A percentile compares a stretch with the other conserved stretches of the same genome.
These are phyloP conservation scores for Gallinago paraguaiae DNA, from an alignment of 2,113 vertebrate genomes.

Conservation along the genomic window DNA sequence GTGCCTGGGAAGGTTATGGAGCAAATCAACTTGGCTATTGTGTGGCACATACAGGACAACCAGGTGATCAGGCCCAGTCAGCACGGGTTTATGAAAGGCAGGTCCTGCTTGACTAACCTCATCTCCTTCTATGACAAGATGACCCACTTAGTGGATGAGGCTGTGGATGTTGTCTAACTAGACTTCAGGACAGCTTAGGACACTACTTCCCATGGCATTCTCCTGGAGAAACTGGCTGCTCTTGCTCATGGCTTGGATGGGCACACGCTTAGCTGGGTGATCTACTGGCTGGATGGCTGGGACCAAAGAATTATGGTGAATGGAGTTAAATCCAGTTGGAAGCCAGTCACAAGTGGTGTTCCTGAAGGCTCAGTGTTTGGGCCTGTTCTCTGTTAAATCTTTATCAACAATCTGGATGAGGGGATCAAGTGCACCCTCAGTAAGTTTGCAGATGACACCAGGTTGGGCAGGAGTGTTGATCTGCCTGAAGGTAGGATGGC, in stretches of 20 bases:
- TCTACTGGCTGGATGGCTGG: not conserved
- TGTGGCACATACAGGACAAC: rapidly evolving
- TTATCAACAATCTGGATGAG: not conserved
- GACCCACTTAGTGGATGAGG: not conserved
- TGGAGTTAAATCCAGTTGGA: not conserved
- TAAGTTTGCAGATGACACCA: not conserved
- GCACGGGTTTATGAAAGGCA: not conserved
- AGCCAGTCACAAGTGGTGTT: not conserved
- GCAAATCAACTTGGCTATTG: not conserved
- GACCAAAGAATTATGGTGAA: not conserved
- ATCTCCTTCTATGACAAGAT: not conserved
- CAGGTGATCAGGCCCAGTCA: not conserved
- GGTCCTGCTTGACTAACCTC: not conserved
- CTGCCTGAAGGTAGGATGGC: not conserved
- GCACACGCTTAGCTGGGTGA: not conserved
- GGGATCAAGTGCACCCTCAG: not conserved
- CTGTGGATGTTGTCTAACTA: not conserved
- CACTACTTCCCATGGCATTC: not conserved
- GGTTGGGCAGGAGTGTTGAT: not conserved
- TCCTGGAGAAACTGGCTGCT: not conserved
- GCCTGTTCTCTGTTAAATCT: not conserved
- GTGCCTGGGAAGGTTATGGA: not conserved
- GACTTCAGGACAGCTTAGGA: not conserved
- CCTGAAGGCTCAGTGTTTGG: not conserved
- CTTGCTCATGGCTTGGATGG: not conserved